Percentiles rank a stretch among this genome's conserved stretches.
These are phyloP conservation scores for Oreohelix idahoensis DNA, from an alignment of 1,140 invertebrate genomes.

Conservation along the genomic window DNA sequence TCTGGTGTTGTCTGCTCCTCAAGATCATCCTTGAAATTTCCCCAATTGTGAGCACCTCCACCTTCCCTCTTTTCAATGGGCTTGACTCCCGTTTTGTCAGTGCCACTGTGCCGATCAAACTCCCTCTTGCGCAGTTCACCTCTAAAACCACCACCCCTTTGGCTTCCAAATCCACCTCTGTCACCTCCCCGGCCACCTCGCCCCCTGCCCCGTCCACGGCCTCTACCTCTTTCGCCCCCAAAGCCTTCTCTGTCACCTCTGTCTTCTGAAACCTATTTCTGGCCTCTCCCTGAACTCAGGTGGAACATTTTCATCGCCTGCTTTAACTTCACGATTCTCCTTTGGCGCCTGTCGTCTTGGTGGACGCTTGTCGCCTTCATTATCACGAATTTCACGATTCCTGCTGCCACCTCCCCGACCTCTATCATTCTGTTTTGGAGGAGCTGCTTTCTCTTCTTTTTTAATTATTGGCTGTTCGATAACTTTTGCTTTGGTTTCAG, in stretches of 20 bases:
- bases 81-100: slow-evolving; percentile 95
- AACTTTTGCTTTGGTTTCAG: slow-evolving; percentile 76
- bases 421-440: slow-evolving; percentile 46
- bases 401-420: slow-evolving; percentile 53
- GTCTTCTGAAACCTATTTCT: slow-evolving; percentile 57
- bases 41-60: slow-evolving; percentile 95
- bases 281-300: slow-evolving; percentile 66
- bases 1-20: slow-evolving; percentile 43
- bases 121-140: slow-evolving; percentile 78
- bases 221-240: slow-evolving; percentile 60
- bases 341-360: slow-evolving; percentile 49
- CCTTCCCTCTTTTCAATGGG: slow-evolving; percentile 94
- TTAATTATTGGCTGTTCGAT: slow-evolving; percentile 71
- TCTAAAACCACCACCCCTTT: slow-evolving; percentile 58
- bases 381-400: slow-evolving; percentile 60
- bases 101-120: slow-evolving; percentile 94
- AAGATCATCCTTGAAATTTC: slow-evolving; percentile 88
- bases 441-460: slow-evolving; percentile 52
- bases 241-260: slow-evolving; percentile 60
- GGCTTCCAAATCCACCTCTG: slow-evolving; percentile 61
- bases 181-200: slow-evolving; percentile 64
- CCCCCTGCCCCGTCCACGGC: slow-evolving; percentile 71
- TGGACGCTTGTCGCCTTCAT: slow-evolving; percentile 58
- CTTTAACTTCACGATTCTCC: slow-evolving; percentile 41
- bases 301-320: slow-evolving; percentile 53